phyloP scores from a whole-genome alignment of 2,888 invertebrate genomes.

The Alitta virens region DNA sequence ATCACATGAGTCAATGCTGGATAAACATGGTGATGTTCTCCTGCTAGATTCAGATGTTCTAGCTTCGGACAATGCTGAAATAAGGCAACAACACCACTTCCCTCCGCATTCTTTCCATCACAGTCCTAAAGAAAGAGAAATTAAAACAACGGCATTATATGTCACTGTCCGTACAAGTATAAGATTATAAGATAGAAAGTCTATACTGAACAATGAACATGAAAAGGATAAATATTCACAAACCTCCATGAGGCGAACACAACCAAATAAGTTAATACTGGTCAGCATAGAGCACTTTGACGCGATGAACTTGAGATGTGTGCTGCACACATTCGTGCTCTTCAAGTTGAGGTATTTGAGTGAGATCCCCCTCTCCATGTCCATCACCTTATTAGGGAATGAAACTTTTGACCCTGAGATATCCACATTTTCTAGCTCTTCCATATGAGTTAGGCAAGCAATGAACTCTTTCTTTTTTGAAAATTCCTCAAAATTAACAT shows the following conservation, averaged over 20 bases:
- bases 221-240: not conserved
- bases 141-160: too few relatives aligned
- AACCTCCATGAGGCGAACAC: conserved; percentile 16
- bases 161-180: too few relatives aligned
- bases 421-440: conserved; percentile 33
- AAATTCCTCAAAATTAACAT: conserved; percentile 39
- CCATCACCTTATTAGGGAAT: conserved; percentile 31
- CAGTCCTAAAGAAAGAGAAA: conserved; percentile 12
- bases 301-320: conserved; percentile 38
- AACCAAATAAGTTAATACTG: conserved; percentile 45
- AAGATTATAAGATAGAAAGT: too few relatives aligned
- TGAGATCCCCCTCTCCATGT: conserved; percentile 26
- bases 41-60: conserved; percentile 41
- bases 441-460: conserved; percentile 32
- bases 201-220: too few relatives aligned
- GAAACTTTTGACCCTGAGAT: conserved; percentile 36
- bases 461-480: conserved; percentile 35
- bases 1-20: not conserved
- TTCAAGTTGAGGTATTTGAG: conserved; percentile 43
- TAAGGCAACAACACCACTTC: conserved; percentile 34
- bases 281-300: conserved; percentile 41
- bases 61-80: conserved; percentile 34
- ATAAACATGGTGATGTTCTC: conserved; percentile 39
- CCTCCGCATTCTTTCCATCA: not conserved
- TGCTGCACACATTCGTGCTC: conserved; percentile 37